Evolutionary conservation across 92 coral and sea anemone genomes (phyloP).

Genomic region (Phenganax subtilis): DNA sequence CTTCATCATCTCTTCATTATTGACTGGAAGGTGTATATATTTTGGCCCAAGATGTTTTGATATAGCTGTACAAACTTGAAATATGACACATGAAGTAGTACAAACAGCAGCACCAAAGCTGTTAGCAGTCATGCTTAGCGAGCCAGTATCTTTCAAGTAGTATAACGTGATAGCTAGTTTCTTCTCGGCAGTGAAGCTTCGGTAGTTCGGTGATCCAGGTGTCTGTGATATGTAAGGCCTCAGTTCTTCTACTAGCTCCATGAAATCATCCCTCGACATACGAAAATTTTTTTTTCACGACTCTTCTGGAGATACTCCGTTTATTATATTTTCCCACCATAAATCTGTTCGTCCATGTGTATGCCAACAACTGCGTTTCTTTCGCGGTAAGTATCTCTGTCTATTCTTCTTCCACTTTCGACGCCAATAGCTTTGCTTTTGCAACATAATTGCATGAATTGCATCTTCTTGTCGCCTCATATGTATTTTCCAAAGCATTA

Average conservation of each 20-base stretch:
- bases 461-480: no score
- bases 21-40: constrained; percentile 1
- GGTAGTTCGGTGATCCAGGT: constrained; percentile 17
- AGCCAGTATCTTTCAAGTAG: constrained; percentile 9
- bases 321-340: constrained; percentile 46
- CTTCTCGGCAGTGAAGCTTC: no score
- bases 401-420: no score
- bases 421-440: no score
- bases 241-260: constrained; percentile 41
- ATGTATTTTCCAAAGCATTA: constrained; percentile 28
- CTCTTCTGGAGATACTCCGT: constrained; percentile 38
- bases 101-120: no score
- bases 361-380: constrained; percentile 50
- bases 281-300: constrained; percentile 48
- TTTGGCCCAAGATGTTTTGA: constrained; percentile 29
- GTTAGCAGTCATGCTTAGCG: constrained; percentile 12
- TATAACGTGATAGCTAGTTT: no score
- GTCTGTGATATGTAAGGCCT: constrained; percentile 31
- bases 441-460: no score
- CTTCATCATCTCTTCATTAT: background rate
- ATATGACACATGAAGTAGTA: constrained; percentile 23
- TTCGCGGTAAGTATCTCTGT: constrained; percentile 40
- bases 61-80: constrained; percentile 17
- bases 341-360: constrained; percentile 52
- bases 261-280: constrained; percentile 44